phyloP scores from a whole-genome alignment of 2,113 vertebrate genomes.

The Leucopsar rothschildi region DNA sequence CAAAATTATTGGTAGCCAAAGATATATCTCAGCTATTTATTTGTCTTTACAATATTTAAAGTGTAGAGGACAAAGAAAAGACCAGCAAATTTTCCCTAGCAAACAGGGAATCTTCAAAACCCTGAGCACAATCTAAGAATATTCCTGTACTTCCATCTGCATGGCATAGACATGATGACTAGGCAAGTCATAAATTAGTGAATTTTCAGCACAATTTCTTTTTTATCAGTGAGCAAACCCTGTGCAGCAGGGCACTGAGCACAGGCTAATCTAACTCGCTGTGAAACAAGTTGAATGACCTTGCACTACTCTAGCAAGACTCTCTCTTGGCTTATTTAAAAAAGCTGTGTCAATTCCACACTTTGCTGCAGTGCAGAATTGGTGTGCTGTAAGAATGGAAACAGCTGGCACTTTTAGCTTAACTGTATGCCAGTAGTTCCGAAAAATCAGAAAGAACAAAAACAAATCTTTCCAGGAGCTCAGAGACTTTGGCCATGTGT shows the following conservation, averaged over 20 bases:
- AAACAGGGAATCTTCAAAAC: not conserved
- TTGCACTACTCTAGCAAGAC: not conserved
- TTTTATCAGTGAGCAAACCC: not conserved
- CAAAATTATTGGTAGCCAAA: not conserved
- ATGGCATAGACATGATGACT: not conserved
- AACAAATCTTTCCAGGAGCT: not conserved
- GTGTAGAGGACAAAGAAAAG: not conserved
- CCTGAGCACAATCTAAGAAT: not conserved
- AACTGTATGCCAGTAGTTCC: not conserved
- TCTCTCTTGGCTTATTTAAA: not conserved
- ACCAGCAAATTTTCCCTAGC: not conserved
- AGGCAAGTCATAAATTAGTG: not conserved
- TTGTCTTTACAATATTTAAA: not conserved
- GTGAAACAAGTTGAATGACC: not conserved
- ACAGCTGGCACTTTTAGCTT: not conserved
- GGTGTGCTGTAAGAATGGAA: not conserved
- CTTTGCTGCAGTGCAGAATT: not conserved
- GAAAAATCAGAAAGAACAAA: not conserved
- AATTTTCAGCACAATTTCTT: not conserved
- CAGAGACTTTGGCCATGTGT: not conserved
- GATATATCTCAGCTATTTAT: not conserved
- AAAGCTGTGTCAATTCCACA: not conserved
- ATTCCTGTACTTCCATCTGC: not conserved
- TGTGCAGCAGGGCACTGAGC: not conserved
- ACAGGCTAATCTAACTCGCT: not conserved